Conservation (phyloP, 2,888 invertebrate species). For the Aplocera efformata region DNA sequence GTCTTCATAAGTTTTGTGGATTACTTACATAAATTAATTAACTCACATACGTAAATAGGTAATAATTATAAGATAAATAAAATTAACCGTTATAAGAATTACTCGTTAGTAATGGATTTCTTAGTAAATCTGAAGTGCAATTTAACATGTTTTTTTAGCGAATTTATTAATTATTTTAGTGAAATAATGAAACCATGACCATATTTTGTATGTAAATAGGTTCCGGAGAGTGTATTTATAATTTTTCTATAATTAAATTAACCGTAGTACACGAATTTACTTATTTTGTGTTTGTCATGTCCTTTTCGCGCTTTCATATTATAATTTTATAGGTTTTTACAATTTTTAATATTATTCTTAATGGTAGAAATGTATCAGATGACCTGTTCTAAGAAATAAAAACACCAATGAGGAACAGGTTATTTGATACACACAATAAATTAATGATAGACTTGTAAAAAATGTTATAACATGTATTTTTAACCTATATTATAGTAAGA, state of each 20-base stretch:
- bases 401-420: slow-evolving; percentile 42
- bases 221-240: slow-evolving; percentile 59
- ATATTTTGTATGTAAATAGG: slow-evolving; percentile 65
- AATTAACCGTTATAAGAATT: slow-evolving; percentile 68
- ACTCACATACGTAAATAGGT: slow-evolving; percentile 74
- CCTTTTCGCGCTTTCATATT: slow-evolving; percentile 49
- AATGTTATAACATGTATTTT: slow-evolving; percentile 80
- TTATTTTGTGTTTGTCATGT: slow-evolving; percentile 46
- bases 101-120: slow-evolving; percentile 64
- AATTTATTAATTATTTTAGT: slow-evolving; percentile 71
- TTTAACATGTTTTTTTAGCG: slow-evolving; percentile 64
- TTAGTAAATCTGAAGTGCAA: slow-evolving; percentile 68
- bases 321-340: slow-evolving; percentile 50
- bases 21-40: slow-evolving; percentile 69
- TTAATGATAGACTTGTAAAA: slow-evolving; percentile 77
- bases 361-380: slow-evolving; percentile 47
- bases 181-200: slow-evolving; percentile 54
- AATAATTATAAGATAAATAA: slow-evolving; percentile 62
- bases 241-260: slow-evolving; percentile 39
- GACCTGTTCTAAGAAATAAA: slow-evolving; percentile 38
- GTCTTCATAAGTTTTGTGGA: slow-evolving; percentile 68
- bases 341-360: slow-evolving; percentile 49
- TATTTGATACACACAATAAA: slow-evolving; percentile 48
- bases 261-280: slow-evolving; percentile 45
- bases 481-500: slow-evolving; percentile 80